Evolutionary conservation across 2,113 vertebrate species (phyloP), one percentile per base, ranked within the genome.

Genomic region (Anser brachyrhynchus): DNA sequence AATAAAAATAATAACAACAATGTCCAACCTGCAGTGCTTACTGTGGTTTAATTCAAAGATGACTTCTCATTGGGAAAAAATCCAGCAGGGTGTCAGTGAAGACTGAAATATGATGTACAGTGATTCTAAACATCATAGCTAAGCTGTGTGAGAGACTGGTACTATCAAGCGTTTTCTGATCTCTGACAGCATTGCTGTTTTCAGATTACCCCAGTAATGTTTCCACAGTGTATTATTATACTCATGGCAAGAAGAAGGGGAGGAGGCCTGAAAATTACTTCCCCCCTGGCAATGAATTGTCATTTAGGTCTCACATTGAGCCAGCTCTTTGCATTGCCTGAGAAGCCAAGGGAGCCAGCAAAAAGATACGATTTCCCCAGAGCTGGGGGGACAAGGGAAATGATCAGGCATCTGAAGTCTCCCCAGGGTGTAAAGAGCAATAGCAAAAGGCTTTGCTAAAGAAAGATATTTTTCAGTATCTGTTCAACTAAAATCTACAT

Each of bases 281-380:
- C 92, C 90, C 84, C 90, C 73, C 87, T 95, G 84, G 86, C 80
- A 91, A 52, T 35, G 49, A 93, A 78, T 92, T 95, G 94, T 86
- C 91, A 94, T 94, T 96, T 87, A 93, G 58, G 77, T 90, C 84
- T 88, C 90, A 84, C 14, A 6, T 87, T 79, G 84, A 91, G 92
- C 86, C 89, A 82, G 57, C 83, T 88, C 74, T 93, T 92, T 66
- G 10, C 85, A 74, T 89, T 87, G 90, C 93, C 89, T 90, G 44
- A 57, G 85, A 95, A 96, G 94, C 69, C 77, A 92, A 96, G 92
- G 80, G 81, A 97, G 39, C 84, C 57, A 95, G 70, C 77, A 94
- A 78, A 95, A 93, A 92, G n/a, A 89, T 74, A 87, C 71, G 41
- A 96, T 96, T 96, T 97, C 96, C 95, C 91, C 78, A 89, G 91